Base-by-base conservation (phyloP, 2,113 vertebrate genomes). In the Furnarius figulus region DNA sequence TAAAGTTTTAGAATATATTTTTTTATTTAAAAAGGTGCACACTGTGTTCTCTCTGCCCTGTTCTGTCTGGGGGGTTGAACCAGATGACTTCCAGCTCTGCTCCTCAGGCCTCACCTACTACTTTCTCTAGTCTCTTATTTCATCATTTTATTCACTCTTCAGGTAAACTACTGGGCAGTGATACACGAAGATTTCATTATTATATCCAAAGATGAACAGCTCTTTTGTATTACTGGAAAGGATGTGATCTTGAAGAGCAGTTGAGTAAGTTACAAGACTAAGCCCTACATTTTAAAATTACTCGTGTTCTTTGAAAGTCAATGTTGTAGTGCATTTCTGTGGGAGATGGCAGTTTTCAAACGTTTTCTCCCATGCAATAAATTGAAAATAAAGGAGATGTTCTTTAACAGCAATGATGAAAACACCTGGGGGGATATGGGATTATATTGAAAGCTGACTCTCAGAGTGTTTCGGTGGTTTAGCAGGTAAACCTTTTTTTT, bases 141-240 rank as follows among this genome's bases (percentile, higher is more conserved):
- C 31, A 70, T 46, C 8, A 62, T 85, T 93, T 93, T 83, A 95
- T 73, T 95, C 85, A 77, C 40, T 58, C 25, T 92, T 73, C 40
- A 88, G 44, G 49, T 90, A 92, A 96, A 86, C 55, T 58, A 70
- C 42, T 3, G 4, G 49, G 63, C 66, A 73, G 50, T 28, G 37
- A 53, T 80, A n/a, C 70, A 76, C 62, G 70, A 95, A 92, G 62
- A 25, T 93, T 95, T 93, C 90, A 77, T 90, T 92, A 80, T 50
- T 55, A 53, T 80, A 88, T 49, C 31, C 28, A 88, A 71, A 92
- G 40, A 63, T 73, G 19, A 59, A 77, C 31, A 88, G 42, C 20
- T 80, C 65, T 93, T 96, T 88, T 15, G 8, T 42, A 35, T 70
- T 80, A 53, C 67, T 83, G 42, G 71, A 86, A 92, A 93, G 85